phyloP scores from a whole-genome alignment of 2,888 invertebrate species.

The Odontomyia ornata region DNA sequence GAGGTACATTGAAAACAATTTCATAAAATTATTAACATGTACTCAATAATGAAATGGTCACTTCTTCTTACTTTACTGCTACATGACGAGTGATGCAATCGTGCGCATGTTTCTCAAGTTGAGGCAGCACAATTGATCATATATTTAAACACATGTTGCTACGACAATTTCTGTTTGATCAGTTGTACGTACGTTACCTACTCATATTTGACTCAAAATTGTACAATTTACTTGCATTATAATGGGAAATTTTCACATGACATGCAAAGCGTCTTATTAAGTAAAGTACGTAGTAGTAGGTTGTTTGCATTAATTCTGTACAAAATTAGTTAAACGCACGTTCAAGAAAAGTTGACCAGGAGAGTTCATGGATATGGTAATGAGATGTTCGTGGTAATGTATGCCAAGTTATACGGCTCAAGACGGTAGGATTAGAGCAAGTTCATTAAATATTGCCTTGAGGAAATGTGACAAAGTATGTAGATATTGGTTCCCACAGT shows the following conservation, averaged over 20 bases:
- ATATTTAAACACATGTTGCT: slow-evolving; percentile 29
- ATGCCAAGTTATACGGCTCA: no score
- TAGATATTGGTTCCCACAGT: no score
- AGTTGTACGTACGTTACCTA: slow-evolving; percentile 13
- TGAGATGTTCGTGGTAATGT: no score
- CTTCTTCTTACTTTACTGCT: slow-evolving; percentile 17
- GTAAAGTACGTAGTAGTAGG: not conserved
- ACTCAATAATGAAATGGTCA: slow-evolving; percentile 43
- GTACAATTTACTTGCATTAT: not conserved
- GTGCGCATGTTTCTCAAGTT: slow-evolving; percentile 18
- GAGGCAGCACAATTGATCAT: slow-evolving; percentile 22
- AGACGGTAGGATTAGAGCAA: no score
- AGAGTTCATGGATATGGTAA: no score
- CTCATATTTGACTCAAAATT: not conserved
- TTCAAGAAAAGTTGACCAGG: not conserved
- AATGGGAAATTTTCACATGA: slow-evolving; percentile 10
- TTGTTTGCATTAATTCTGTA: not conserved
- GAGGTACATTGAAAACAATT: slow-evolving; percentile 38
- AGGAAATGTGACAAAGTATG: no score
- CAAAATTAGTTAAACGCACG: not conserved
- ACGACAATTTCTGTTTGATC: slow-evolving; percentile 17
- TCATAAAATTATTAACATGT: slow-evolving; percentile 43
- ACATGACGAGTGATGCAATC: slow-evolving; percentile 21
- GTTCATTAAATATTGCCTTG: no score
- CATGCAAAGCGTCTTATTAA: not conserved